A percentile compares a stretch with the other conserved stretches of the same genome.
Conservation (phyloP, 2,113 vertebrate species). For the Globicephala melas region DNA sequence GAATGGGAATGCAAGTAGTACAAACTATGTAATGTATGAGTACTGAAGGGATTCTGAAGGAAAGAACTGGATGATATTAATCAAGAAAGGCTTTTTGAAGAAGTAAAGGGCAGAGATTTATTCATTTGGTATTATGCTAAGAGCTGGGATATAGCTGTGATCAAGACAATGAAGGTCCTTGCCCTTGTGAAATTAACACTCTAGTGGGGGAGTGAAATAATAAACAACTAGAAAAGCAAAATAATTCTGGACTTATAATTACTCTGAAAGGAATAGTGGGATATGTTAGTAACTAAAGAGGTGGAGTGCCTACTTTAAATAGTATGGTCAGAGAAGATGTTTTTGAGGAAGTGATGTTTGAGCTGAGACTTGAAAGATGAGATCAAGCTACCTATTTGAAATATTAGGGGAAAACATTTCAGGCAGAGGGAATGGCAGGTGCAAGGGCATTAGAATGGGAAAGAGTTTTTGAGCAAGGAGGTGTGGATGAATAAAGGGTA, state of each 20-base stretch:
- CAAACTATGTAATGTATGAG: background rate
- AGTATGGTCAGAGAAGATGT: background rate
- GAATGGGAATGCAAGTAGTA: background rate
- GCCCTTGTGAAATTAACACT: background rate
- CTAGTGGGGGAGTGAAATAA: background rate
- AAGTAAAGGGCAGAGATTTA: background rate
- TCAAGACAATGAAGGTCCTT: background rate
- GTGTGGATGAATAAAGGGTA: background rate
- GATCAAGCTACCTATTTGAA: background rate
- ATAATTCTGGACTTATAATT: background rate
- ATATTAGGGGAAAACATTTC: background rate
- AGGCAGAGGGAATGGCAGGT: background rate
- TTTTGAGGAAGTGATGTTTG: background rate
- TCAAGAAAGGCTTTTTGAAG: background rate
- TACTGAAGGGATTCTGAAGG: constrained; percentile 10
- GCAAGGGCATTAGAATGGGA: background rate
- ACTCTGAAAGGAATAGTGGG: background rate
- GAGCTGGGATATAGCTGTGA: background rate
- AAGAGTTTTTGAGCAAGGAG: background rate
- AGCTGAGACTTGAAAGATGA: background rate
- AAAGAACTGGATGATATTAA: background rate
- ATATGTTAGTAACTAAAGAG: background rate
- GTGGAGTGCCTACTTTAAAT: background rate
- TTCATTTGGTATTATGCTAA: background rate
- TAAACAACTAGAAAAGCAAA: background rate